Base-by-base conservation (phyloP, 2,888 invertebrate genomes). In the Pseudanteris insignis region DNA sequence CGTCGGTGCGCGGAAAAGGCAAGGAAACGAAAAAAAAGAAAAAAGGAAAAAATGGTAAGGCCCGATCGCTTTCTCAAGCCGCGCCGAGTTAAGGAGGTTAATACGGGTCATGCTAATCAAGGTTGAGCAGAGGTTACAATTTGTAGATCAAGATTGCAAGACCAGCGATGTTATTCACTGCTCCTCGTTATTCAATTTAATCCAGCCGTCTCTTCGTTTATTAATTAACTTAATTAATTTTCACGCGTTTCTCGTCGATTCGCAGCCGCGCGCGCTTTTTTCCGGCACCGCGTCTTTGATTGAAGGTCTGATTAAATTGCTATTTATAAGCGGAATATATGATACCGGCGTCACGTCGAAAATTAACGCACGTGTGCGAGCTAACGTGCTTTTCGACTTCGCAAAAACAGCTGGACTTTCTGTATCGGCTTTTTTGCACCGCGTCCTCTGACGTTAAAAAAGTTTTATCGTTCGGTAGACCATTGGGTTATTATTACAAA, bases 71-170 rank as follows among this genome's bases (percentile, higher is more conserved):
- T 58, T 58, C 58, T 50, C 57, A 50, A 48, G 43, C 43, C 44
- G 25, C 33, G 38, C 34, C 6, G 40, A 46, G n/a, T 44, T 38
- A 33, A 33, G 14, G 38, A 44, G 58, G 58, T 58, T 50, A 50
- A 58, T 58, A 29, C 58, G 33, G 58, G 50, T 51, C 44, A 46
- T 24, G 33, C 46, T 58, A 58, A 58, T 58, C 50, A 58, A 58
- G 33, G 37, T 44, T 44, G 32, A 37, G 33, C 7, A 37, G 50
- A 46, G 44, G 50, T 58, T 40, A 58, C 51, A 46, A 57, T 57
- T 57, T 48, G 48, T 43, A 50, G 57, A 58, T 58, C 33, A 50
- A 50, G 57, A 58, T 50, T 58, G 38, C 14, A 14, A 44, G 11
- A 2, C 21, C 26, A 2, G 2, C 55, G 21, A 48, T 48, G 57